Conservation (phyloP, 2,113 vertebrate genomes). For the Zosterops lateralis region DNA sequence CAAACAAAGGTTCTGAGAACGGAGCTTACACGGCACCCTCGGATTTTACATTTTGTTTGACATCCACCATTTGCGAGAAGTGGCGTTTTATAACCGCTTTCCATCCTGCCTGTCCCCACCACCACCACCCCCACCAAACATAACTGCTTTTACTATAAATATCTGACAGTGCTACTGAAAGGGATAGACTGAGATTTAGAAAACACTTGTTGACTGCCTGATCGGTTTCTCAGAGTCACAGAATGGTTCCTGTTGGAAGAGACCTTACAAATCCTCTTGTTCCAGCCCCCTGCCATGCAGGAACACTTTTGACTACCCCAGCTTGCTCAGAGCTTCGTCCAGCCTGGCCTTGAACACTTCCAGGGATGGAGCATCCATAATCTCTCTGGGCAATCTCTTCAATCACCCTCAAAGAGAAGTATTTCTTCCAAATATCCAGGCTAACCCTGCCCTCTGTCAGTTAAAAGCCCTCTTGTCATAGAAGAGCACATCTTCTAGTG, state of each 20-base stretch:
- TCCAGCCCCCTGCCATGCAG: neutral
- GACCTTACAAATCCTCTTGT: neutral
- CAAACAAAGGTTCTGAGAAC: slow-evolving; percentile 31
- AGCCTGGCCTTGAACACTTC: neutral
- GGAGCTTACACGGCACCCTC: slow-evolving; percentile 25
- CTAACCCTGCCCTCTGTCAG: neutral
- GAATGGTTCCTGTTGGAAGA: neutral
- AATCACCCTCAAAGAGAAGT: neutral
- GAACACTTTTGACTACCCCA: neutral
- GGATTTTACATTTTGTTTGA: slow-evolving; percentile 55
- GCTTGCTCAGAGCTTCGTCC: neutral
- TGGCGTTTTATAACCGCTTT: slow-evolving; percentile 16
- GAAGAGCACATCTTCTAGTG: neutral
- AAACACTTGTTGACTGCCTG: slow-evolving; percentile 4
- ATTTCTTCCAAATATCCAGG: neutral
- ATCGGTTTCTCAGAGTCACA: neutral
- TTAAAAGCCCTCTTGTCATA: neutral
- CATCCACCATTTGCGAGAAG: slow-evolving; percentile 28
- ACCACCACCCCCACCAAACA: slow-evolving; percentile 25
- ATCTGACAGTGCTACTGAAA: slow-evolving; percentile 19
- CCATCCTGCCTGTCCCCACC: slow-evolving; percentile 32
- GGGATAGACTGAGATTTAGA: slow-evolving; percentile 20
- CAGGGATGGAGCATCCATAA: neutral
- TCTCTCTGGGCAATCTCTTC: neutral
- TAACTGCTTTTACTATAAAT: slow-evolving; percentile 57